A percentile compares a stretch with the other conserved stretches of the same genome.
These are phyloP conservation scores for Telmatochromis sp. DNA, from an alignment of 2,113 vertebrate species.

Conservation along the genomic window DNA sequence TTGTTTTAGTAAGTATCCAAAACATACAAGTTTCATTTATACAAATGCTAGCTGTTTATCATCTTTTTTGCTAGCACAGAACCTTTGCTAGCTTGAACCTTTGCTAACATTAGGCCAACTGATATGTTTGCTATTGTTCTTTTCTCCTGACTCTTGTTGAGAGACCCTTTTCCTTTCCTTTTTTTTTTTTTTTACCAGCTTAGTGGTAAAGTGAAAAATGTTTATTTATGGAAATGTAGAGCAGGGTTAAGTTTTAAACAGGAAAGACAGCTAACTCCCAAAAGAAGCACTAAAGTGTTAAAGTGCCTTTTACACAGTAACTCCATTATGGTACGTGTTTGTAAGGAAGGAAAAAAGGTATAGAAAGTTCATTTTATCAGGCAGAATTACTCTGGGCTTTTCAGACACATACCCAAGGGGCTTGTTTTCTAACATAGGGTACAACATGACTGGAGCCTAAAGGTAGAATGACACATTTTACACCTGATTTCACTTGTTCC, in stretches of 20 bases:
- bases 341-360: not conserved
- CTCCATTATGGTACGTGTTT: not conserved
- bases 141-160: not conserved
- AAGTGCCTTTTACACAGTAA: not conserved
- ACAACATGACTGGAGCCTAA: not conserved
- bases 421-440: not conserved
- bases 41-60: not conserved
- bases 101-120: not conserved
- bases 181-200: not conserved
- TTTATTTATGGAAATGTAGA: not conserved
- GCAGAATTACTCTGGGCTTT: not conserved
- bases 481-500: not conserved
- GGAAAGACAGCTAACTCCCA: not conserved
- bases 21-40: accelerated
- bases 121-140: not conserved
- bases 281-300: not conserved
- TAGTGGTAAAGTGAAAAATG: not conserved
- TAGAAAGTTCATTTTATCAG: not conserved
- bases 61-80: not conserved
- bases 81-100: not conserved
- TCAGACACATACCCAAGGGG: not conserved
- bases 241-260: not conserved
- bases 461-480: not conserved
- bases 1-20: not conserved
- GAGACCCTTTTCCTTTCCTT: not conserved